Conservation (phyloP, 2,113 vertebrate species). For the Thryonomys swinderianus region DNA sequence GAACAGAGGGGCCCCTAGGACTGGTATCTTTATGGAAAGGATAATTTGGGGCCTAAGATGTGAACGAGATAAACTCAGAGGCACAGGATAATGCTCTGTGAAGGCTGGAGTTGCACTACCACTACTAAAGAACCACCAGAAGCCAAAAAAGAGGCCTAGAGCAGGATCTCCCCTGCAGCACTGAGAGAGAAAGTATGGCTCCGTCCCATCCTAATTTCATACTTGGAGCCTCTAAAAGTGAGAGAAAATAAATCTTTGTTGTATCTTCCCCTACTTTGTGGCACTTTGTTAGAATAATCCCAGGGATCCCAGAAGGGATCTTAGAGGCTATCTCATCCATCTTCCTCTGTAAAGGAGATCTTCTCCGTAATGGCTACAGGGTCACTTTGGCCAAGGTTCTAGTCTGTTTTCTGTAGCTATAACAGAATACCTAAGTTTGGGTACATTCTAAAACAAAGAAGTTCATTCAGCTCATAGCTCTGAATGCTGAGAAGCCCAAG, state of each 20-base stretch:
- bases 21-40: not conserved
- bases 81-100: accelerated
- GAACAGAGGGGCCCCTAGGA: not conserved
- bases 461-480: not conserved
- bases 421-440: not conserved
- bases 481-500: not conserved
- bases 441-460: not conserved
- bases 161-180: accelerated
- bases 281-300: not conserved
- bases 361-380: not conserved
- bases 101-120: not conserved
- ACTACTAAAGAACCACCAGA: not conserved
- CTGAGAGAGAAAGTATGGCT: not conserved
- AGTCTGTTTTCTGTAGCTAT: not conserved
- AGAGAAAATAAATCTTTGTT: not conserved
- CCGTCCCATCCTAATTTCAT: not conserved
- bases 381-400: no score
- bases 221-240: not conserved
- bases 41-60: not conserved
- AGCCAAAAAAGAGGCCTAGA: not conserved
- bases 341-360: not conserved
- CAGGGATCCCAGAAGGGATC: not conserved
- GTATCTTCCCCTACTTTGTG: not conserved
- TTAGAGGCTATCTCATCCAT: not conserved
- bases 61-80: not conserved